Evolutionary conservation across 1,140 invertebrate species (phyloP), one percentile per base, ranked within the genome.

Genomic region (Dendrolimus kikuchii): DNA sequence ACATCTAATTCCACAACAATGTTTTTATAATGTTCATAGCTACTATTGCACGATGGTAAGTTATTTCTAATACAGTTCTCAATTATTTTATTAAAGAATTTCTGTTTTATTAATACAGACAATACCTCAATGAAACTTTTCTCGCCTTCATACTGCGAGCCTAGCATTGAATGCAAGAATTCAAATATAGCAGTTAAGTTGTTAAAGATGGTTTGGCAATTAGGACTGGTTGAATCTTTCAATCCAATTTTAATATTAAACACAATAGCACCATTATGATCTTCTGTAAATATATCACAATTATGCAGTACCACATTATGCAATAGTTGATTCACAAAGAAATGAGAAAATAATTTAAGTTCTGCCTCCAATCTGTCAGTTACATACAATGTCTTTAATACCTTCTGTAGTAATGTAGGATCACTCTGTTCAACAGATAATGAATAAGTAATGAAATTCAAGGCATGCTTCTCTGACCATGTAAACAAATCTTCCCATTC

Each of bases 121-220:
- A 86, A 81, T 0, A 77, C 66, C 60, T 76, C 68, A 38, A 84
- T 76, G 36, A 86, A 86, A 44, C 66, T 78, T 57, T 68, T 62
- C 5, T 74, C 80, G 53, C 61, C 55, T 45, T 79, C 74, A 60
- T 84, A 72, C 7, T 80, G 72, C 37, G 68, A 69, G 4, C 75
- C 78, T 38, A 86, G 57, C 5, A 78, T 84, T 46, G 81, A 77
- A 43, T 86, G 73, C 4, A 86, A 59, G 50, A 86, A 86, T 54
- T 86, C 83, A 73, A 86, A 84, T 38, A 81, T 64, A n/a, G 80
- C 81, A 6, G 71, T 86, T 48, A 86, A 66, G 65, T 86, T 84
- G 50, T 76, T 83, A 10, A 86, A 84, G 47, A 86, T 76, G 8
- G 74, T 81, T 62, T 81, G 80, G 38, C 82, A 79, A 51, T 70